phyloP scores from a whole-genome alignment of 2,888 invertebrate genomes.

The Acanthoscelides obtectus region DNA sequence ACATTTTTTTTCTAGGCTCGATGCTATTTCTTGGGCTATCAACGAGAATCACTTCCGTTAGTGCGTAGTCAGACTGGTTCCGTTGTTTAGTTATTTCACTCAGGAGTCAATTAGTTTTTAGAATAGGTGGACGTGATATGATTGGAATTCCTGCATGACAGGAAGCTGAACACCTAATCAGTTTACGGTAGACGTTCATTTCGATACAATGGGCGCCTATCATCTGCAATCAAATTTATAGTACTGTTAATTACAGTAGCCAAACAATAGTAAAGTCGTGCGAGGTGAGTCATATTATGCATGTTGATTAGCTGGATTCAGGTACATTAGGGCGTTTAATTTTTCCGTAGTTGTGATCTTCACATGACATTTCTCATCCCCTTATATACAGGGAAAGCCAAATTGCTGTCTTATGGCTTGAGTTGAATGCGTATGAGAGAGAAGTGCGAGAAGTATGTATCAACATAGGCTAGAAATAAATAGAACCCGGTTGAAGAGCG shows the following conservation, averaged over 20 bases:
- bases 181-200: background rate
- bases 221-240: background rate
- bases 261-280: background rate
- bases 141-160: background rate
- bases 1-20: too few relatives aligned
- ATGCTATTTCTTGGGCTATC: background rate
- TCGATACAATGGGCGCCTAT: background rate
- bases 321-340: too few relatives aligned
- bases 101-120: background rate
- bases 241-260: background rate
- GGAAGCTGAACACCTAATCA: background rate
- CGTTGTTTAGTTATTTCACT: background rate
- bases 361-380: too few relatives aligned
- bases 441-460: too few relatives aligned
- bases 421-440: too few relatives aligned
- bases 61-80: background rate
- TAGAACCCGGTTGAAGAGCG: too few relatives aligned
- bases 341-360: too few relatives aligned
- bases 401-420: too few relatives aligned
- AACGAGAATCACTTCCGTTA: background rate
- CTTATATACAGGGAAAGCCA: too few relatives aligned
- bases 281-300: background rate
- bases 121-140: background rate
- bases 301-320: background rate
- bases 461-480: too few relatives aligned